Percentiles rank a stretch among this genome's conserved stretches.
Conservation (phyloP, 2,113 vertebrate species). For the Oenanthe oenanthe region DNA sequence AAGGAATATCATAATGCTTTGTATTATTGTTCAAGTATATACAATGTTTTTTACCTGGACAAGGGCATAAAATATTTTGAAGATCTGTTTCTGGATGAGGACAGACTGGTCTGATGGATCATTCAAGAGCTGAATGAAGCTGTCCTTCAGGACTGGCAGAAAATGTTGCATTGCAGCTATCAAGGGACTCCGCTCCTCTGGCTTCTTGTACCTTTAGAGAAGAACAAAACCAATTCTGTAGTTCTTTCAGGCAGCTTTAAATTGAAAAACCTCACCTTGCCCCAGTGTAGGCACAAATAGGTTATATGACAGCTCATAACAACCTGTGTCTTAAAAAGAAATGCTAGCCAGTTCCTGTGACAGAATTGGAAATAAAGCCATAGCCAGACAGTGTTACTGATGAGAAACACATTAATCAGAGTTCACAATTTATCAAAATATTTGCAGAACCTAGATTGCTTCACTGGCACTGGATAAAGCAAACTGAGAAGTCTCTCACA, state of each 20-base stretch:
- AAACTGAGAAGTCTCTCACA: not conserved
- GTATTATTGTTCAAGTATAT: not conserved
- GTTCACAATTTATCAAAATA: not conserved
- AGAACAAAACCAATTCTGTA: conserved; percentile 56
- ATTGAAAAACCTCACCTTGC: not conserved
- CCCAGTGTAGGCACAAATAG: not conserved
- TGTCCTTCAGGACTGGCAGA: conserved; percentile 94
- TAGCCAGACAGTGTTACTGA: not conserved
- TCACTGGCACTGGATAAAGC: not conserved
- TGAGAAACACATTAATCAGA: not conserved
- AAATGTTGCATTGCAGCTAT: conserved; percentile 99
- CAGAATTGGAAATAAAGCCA: not conserved
- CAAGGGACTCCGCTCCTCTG: conserved; percentile 92
- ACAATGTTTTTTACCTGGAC: conserved; percentile 84
- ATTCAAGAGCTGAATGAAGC: conserved; percentile 92
- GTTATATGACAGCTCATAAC: not conserved
- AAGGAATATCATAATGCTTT: not conserved
- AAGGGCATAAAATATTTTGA: conserved; percentile 99
- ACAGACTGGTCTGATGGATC: conserved; percentile 95
- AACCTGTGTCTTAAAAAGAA: not conserved
- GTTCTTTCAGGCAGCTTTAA: not conserved
- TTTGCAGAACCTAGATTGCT: not conserved
- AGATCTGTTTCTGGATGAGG: conserved; percentile 98
- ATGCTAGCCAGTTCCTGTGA: not conserved
- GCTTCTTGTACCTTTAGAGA: conserved; percentile 92